Percentiles rank a stretch among this genome's conserved stretches.
Evolutionary conservation across 2,888 invertebrate species (phyloP).

Genomic region (Autographa pulchrina): DNA sequence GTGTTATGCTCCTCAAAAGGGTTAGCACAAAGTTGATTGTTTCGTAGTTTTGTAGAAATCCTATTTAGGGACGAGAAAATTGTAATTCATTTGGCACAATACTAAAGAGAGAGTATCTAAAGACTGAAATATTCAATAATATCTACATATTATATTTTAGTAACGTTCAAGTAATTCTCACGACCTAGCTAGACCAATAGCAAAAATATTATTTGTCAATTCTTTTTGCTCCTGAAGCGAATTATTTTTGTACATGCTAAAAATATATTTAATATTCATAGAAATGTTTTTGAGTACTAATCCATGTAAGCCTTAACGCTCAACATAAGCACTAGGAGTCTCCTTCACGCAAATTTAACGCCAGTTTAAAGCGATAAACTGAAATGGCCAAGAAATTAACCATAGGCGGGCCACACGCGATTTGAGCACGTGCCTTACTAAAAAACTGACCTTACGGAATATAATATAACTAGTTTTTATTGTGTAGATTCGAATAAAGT

Average conservation of each 20-base stretch:
- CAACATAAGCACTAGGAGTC: not conserved
- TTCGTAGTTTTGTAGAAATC: not conserved
- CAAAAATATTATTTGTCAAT: not conserved
- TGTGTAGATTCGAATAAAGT: conserved; percentile 2
- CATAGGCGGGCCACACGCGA: conserved; percentile 20
- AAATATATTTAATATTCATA: not conserved
- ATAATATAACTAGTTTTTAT: conserved; percentile 20
- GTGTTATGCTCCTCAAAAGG: not conserved
- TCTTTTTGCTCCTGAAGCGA: not conserved
- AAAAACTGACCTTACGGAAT: conserved; percentile 21
- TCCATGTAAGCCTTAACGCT: not conserved
- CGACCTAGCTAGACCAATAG: not conserved
- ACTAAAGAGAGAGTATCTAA: not conserved
- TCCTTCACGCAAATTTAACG: conserved; percentile 26
- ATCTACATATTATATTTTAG: too few relatives aligned
- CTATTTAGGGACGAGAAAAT: not conserved
- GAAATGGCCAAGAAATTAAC: conserved; percentile 22
- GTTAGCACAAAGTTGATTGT: not conserved
- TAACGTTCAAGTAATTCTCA: not conserved
- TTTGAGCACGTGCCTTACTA: conserved; percentile 11
- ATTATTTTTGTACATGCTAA: not conserved
- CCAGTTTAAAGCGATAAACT: conserved; percentile 15
- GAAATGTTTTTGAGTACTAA: not conserved
- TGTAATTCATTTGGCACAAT: not conserved
- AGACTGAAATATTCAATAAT: not conserved